Percentiles rank a stretch among this genome's conserved stretches.
These are phyloP conservation scores for Noctua janthe DNA, from an alignment of 2,888 invertebrate species.

Conservation along the genomic window DNA sequence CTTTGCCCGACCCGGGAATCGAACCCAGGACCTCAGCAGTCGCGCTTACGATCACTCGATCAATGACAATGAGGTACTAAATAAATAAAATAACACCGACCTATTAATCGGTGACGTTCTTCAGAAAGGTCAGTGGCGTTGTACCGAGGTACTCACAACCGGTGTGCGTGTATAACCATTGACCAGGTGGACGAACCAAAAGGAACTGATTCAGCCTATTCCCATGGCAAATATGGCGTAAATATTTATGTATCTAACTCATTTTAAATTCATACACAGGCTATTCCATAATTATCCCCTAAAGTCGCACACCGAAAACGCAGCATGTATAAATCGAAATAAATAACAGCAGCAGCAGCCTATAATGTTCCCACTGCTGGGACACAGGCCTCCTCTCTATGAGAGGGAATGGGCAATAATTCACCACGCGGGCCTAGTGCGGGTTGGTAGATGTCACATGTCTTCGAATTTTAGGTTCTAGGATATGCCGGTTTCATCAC, in stretches of 20 bases:
- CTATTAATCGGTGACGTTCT: background rate
- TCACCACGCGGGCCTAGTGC: no score
- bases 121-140: background rate
- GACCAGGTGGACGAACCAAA: background rate
- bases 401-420: no score
- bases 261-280: background rate
- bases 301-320: background rate
- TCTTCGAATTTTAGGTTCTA: no score
- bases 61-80: background rate
- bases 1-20: no score
- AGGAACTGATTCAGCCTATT: background rate
- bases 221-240: background rate
- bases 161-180: background rate
- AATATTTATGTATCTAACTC: background rate
- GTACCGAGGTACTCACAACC: background rate
- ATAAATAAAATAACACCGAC: background rate
- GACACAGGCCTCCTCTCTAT: no score
- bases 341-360: background rate
- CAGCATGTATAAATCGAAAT: background rate
- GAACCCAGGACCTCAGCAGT: no score
- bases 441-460: no score
- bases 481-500: no score
- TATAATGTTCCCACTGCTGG: no score
- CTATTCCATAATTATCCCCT: background rate
- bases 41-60: no score